phyloP scores from a whole-genome alignment of 2,888 invertebrate genomes.

The Pecten maximus region DNA sequence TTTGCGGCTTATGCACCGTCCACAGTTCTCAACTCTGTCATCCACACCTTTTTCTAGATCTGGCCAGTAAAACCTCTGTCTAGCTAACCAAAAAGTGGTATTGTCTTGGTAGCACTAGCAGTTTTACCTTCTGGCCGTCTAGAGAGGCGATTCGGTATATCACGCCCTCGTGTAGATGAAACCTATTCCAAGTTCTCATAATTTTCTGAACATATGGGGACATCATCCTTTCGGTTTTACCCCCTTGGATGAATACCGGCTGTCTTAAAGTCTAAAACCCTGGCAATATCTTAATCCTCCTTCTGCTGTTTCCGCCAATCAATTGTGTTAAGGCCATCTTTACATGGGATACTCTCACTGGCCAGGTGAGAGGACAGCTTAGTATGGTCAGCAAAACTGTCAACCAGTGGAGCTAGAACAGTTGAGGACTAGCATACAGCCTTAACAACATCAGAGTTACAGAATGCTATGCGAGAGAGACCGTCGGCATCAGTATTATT shows the following conservation, averaged over 20 bases:
- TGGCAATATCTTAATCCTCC: neutral
- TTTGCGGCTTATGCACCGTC: too few relatives aligned
- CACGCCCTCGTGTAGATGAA: neutral
- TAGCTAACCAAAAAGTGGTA: neutral
- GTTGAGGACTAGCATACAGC: neutral
- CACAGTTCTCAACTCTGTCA: too few relatives aligned
- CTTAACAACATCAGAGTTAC: neutral
- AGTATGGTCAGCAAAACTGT: neutral
- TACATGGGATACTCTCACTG: neutral
- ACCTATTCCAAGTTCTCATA: neutral
- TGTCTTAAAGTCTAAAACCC: neutral
- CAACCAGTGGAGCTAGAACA: neutral
- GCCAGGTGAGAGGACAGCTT: neutral
- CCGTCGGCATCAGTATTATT: conserved; percentile 43
- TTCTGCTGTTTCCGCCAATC: neutral
- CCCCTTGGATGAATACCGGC: neutral
- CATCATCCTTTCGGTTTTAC: neutral
- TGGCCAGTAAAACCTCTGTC: too few relatives aligned
- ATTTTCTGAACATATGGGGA: neutral
- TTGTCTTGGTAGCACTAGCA: neutral
- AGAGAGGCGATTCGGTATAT: too few relatives aligned
- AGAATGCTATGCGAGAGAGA: conserved; percentile 38
- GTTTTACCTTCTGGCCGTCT: neutral
- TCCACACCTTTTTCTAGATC: too few relatives aligned
- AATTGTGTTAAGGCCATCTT: neutral